Evolutionary conservation across 2,797 vertebrate species (phyloP).

Genomic region (Acrocephalus scirpaceus): DNA sequence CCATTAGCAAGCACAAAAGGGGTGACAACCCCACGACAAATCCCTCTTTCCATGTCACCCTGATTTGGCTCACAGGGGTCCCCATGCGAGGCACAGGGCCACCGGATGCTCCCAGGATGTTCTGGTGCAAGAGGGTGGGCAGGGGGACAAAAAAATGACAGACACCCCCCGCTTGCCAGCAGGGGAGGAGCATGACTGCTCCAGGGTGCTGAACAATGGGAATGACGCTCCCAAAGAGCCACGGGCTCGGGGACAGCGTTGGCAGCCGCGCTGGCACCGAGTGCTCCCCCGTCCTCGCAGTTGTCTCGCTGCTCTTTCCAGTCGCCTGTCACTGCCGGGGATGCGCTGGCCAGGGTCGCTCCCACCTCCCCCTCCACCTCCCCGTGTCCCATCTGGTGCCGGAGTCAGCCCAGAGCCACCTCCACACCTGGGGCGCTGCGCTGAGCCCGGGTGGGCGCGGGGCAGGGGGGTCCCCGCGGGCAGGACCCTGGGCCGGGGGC

Average conservation of each 20-base stretch:
- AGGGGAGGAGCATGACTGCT: neutral
- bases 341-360: neutral
- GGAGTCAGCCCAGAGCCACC: neutral
- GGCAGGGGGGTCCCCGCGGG: neutral
- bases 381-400: neutral
- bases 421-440: neutral
- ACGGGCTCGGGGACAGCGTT: accelerated
- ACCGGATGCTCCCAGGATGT: neutral
- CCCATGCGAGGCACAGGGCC: neutral
- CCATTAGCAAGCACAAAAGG: neutral
- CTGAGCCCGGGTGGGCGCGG: neutral
- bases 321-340: neutral
- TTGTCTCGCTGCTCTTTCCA: neutral
- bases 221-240: neutral
- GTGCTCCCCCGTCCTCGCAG: neutral
- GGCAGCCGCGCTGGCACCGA: neutral
- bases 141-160: accelerated
- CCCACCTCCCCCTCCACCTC: neutral
- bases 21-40: accelerated
- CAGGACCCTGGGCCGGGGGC: neutral
- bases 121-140: neutral
- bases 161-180: accelerated
- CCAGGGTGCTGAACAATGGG: neutral
- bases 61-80: accelerated
- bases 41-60: too few relatives aligned